Evolutionary conservation across 2,888 invertebrate genomes (phyloP), one percentile per base, ranked within the genome.

Genomic region (Cacoxenus indagator): DNA sequence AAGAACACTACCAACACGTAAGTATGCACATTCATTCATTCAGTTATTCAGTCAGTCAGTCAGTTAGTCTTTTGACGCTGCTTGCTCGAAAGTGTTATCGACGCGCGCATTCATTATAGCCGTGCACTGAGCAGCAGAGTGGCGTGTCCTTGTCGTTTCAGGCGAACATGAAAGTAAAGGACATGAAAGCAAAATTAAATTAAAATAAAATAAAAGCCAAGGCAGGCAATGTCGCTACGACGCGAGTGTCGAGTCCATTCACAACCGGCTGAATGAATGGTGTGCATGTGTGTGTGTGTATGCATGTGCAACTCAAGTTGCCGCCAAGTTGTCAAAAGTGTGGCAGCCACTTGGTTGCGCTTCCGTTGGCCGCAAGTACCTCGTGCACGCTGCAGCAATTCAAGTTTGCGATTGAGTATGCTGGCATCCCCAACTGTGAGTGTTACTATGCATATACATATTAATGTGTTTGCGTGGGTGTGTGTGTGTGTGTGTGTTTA

Each of bases 401-500:
- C 46, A 29, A 31, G 59, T 27, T 29, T 59, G 61, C 11, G 19
- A 43, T 14, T 24, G 24, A 17, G 61, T 22, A 6, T 22, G 37
- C 22, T n/a, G n/a, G n/a, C n/a, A n/a, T n/a, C n/a, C n/a, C n/a
- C n/a, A n/a, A n/a, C n/a, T n/a, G n/a, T n/a, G n/a, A n/a, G n/a
- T n/a, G n/a, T n/a, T n/a, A n/a, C n/a, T n/a, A n/a, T n/a, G n/a
- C n/a, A n/a, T n/a, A n/a, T n/a, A n/a, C n/a, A n/a, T n/a, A n/a
- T n/a, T n/a, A n/a, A n/a, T n/a, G n/a, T n/a, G 22, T 19, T 37
- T 37, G 61, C 19, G 61, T n/a, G n/a, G 46, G 48, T 64, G 46
- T 14, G 4, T 2, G 29, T 64, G 64, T 64, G 64, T 51, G 64
- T 29, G 29, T 9, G 43, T 75, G 74, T 43, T 61, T 75, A 67